Evolutionary conservation across 2,113 vertebrate species (phyloP).

Genomic region (Meleagris gallopavo): DNA sequence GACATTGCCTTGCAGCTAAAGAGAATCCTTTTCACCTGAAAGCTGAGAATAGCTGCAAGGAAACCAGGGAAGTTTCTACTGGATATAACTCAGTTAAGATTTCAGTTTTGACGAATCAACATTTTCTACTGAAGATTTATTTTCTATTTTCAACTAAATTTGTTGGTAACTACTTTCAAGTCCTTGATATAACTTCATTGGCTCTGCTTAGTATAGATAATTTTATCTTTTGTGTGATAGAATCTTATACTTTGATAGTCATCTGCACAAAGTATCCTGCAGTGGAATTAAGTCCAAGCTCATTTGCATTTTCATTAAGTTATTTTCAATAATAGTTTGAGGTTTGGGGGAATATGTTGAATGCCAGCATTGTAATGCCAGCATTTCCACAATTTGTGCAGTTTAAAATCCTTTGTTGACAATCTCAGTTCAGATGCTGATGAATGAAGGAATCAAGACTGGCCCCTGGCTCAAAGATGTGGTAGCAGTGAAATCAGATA

Average conservation of each 20-base stretch:
- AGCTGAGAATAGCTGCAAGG: neutral
- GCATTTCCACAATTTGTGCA: neutral
- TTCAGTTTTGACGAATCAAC: neutral
- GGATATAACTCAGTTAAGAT: neutral
- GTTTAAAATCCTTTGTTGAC: neutral
- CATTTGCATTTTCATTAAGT: neutral
- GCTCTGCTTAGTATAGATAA: neutral
- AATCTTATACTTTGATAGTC: neutral
- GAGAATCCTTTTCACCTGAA: neutral
- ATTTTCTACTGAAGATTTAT: neutral
- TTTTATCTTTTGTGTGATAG: neutral
- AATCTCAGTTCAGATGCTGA: neutral
- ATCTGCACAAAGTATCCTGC: neutral
- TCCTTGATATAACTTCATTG: neutral
- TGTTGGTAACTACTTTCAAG: neutral
- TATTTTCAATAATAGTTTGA: neutral
- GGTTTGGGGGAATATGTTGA: neutral
- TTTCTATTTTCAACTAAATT: neutral
- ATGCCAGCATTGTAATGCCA: fast-evolving
- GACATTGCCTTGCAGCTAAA: slow-evolving; percentile 8
- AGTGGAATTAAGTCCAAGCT: neutral
- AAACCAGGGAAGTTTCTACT: neutral
- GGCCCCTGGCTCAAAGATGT: neutral
- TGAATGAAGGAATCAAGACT: neutral
- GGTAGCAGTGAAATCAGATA: neutral